These are phyloP conservation scores for Xenopus petersii DNA, from an alignment of 2,797 vertebrate genomes.

Conservation along the genomic window DNA sequence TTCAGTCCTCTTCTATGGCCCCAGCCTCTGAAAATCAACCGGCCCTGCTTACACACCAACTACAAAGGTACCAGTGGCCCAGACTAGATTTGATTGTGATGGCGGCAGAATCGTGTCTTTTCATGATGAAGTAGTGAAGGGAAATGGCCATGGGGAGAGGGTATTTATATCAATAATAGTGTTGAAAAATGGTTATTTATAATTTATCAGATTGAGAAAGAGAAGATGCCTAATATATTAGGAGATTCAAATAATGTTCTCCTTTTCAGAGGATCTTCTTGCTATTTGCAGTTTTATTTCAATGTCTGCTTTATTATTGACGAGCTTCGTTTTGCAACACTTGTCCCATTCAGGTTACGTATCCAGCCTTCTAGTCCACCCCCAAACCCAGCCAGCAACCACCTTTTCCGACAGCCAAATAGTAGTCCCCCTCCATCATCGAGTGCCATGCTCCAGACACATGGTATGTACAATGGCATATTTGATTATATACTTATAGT, in stretches of 20 bases:
- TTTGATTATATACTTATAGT: not conserved
- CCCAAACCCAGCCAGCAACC: slow-evolving; percentile 94
- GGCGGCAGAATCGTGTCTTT: not conserved
- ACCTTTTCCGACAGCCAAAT: slow-evolving; percentile 91
- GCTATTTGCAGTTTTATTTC: no score
- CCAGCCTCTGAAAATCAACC: slow-evolving; percentile 91
- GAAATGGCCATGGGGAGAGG: no score
- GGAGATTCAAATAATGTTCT: no score
- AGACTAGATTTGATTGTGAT: not conserved
- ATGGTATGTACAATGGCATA: slow-evolving; percentile 68
- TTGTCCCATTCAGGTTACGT: slow-evolving; percentile 75
- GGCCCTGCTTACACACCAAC: slow-evolving; percentile 96
- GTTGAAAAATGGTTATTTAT: no score
- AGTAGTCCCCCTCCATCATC: slow-evolving; percentile 86
- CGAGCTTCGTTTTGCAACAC: not conserved
- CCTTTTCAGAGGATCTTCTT: no score
- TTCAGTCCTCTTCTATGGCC: slow-evolving; percentile 81
- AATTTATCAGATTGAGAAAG: no score
- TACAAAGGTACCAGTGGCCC: slow-evolving; percentile 79
- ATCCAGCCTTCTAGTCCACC: slow-evolving; percentile 97
- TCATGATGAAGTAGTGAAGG: no score
- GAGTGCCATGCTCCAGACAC: slow-evolving; percentile 82
- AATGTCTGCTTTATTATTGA: no score
- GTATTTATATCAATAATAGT: no score
- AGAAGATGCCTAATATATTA: no score